Percentiles rank a stretch among this genome's conserved stretches.
Evolutionary conservation across 2,888 invertebrate genomes (phyloP).

Genomic region (Spisula solida): DNA sequence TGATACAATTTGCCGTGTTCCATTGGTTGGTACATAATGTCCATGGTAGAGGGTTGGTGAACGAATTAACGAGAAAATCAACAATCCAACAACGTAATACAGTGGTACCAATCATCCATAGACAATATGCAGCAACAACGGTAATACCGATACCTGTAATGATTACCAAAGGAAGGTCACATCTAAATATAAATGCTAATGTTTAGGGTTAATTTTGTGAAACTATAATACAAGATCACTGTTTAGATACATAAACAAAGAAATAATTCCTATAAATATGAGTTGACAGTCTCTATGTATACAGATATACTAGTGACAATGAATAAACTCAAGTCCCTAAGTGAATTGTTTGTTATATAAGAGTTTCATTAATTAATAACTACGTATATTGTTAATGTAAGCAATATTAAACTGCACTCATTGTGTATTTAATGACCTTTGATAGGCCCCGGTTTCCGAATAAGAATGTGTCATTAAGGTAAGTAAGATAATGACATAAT

Average conservation of each 20-base stretch:
- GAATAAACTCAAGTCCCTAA: background rate
- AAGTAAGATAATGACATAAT: too few relatives aligned
- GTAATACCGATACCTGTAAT: slow-evolving; percentile 54
- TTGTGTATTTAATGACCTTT: too few relatives aligned
- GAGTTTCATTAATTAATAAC: background rate
- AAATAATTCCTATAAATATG: too few relatives aligned
- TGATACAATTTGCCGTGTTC: slow-evolving; percentile 86
- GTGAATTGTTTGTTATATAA: background rate
- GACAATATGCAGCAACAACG: slow-evolving; percentile 40
- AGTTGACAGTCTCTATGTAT: too few relatives aligned
- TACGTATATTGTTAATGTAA: too few relatives aligned
- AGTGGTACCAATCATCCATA: slow-evolving; percentile 57
- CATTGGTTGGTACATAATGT: slow-evolving; percentile 85
- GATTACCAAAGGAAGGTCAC: background rate
- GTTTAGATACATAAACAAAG: too few relatives aligned
- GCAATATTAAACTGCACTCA: too few relatives aligned
- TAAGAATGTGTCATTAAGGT: background rate
- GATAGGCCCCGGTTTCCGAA: background rate
- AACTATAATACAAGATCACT: too few relatives aligned
- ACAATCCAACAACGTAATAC: slow-evolving; percentile 61
- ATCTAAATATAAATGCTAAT: too few relatives aligned
- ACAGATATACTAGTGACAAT: too few relatives aligned
- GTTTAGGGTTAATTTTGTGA: too few relatives aligned
- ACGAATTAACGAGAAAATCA: slow-evolving; percentile 85
- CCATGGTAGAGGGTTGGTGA: slow-evolving; percentile 86